These are phyloP conservation scores for Sciurus vulgaris DNA, from an alignment of 2,797 vertebrate species.

Conservation along the genomic window DNA sequence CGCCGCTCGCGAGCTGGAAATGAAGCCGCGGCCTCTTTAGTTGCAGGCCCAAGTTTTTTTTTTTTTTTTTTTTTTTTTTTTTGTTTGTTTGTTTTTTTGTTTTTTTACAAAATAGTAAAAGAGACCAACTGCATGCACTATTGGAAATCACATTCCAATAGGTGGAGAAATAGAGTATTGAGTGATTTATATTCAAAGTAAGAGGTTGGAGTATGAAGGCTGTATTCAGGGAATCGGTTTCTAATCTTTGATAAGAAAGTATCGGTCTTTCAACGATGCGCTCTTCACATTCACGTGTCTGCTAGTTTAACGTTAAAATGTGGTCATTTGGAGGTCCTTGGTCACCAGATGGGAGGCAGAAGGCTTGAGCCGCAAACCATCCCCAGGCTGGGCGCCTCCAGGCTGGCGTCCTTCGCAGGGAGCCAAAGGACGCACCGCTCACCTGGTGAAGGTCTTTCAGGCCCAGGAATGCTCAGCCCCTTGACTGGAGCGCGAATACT, in stretches of 20 bases:
- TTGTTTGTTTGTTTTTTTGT: no score
- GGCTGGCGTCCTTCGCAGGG: no score
- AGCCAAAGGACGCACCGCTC: accelerated
- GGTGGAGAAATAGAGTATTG: not conserved
- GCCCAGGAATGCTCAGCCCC: accelerated
- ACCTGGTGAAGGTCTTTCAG: not conserved
- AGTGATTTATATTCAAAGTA: not conserved
- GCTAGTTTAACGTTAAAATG: no score
- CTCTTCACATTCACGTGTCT: accelerated
- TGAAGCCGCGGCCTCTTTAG: not conserved
- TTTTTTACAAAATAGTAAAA: not conserved
- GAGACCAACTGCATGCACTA: not conserved
- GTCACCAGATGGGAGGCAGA: not conserved
- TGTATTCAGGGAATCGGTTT: not conserved
- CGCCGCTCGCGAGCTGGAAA: not conserved
- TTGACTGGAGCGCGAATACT: accelerated
- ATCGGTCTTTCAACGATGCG: not conserved
- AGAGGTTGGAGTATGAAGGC: not conserved
- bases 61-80: no score
- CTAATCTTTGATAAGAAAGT: not conserved
- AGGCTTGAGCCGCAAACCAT: accelerated
- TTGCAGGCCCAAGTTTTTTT: no score
- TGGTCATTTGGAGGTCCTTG: not conserved
- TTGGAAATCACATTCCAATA: not conserved
- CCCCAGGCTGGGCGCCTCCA: not conserved